Conservation (phyloP, 2,797 vertebrate genomes). For the Chloroceryle inda region DNA sequence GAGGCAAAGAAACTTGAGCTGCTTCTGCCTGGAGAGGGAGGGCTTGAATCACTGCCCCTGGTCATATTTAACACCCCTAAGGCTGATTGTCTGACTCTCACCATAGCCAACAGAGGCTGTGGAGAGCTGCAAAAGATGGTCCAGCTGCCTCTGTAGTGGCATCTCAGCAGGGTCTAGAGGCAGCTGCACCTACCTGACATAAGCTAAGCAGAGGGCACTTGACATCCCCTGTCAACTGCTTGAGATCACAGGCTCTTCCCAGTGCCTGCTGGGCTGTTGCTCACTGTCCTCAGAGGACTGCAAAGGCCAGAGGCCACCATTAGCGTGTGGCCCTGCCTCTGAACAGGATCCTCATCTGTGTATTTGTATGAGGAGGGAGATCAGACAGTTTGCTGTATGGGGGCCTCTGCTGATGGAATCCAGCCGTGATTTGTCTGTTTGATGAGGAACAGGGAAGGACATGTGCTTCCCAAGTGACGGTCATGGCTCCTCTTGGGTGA, state of each 20-base stretch:
- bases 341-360: neutral
- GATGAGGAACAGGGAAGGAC: neutral
- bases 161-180: neutral
- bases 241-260: neutral
- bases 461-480: neutral
- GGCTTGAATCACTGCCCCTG: neutral
- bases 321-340: neutral
- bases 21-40: neutral
- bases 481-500: neutral
- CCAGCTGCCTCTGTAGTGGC: neutral
- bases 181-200: neutral
- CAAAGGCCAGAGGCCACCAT: neutral
- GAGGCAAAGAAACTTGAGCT: neutral
- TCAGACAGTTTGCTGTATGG: neutral
- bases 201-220: neutral
- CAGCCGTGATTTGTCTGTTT: neutral
- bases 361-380: neutral
- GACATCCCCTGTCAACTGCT: neutral
- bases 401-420: neutral
- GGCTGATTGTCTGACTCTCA: neutral
- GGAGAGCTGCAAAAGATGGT: neutral
- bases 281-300: neutral
- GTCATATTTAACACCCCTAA: neutral
- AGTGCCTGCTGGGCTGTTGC: accelerated
- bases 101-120: neutral